Evolutionary conservation across 2,797 vertebrate genomes (phyloP).

Genomic region (Sphenodon punctatus): DNA sequence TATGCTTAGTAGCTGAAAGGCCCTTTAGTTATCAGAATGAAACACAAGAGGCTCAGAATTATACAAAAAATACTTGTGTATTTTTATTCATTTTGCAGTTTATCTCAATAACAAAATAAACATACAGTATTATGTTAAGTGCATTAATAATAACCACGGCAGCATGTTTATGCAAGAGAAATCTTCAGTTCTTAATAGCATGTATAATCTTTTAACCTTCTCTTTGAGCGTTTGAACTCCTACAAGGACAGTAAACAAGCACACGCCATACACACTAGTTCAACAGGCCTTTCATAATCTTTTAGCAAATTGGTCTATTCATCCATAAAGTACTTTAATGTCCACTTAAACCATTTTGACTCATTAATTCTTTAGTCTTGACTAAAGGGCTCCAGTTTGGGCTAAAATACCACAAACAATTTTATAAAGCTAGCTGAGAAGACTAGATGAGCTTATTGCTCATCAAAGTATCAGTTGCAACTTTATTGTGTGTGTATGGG

Average conservation of each 20-base stretch:
- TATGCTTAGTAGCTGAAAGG: background rate
- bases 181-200: background rate
- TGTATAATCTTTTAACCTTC: background rate
- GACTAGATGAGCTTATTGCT: background rate
- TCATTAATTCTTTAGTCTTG: background rate
- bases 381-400: background rate
- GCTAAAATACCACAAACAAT: background rate
- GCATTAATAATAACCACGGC: background rate
- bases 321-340: background rate
- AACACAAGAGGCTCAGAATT: background rate
- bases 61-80: too few relatives aligned
- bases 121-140: background rate
- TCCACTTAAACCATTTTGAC: background rate
- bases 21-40: background rate
- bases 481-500: too few relatives aligned
- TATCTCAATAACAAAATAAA: background rate
- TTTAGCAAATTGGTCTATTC: background rate
- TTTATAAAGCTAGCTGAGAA: background rate
- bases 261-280: background rate
- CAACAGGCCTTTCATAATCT: background rate
- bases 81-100: background rate
- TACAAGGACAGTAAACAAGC: background rate
- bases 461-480: too few relatives aligned
- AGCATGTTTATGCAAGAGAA: background rate
- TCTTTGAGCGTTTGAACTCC: background rate